Evolutionary conservation across 2,113 vertebrate genomes (phyloP), one percentile per base, ranked within the genome.

Genomic region (Murina feae): DNA sequence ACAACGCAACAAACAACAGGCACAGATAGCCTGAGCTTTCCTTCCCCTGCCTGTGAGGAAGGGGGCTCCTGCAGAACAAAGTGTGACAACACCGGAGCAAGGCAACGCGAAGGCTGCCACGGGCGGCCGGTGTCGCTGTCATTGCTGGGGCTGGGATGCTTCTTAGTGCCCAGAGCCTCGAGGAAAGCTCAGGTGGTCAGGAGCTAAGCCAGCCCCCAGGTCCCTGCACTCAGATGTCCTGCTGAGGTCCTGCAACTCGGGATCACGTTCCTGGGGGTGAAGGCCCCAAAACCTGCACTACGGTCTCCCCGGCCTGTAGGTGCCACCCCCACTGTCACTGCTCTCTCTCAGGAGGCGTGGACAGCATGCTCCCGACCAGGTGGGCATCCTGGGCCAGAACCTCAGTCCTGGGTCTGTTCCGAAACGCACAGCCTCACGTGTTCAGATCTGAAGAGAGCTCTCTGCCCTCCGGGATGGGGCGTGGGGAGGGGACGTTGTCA

Each of bases 201-300:
- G 23, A 66, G 30, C 65, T 1, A 0, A n/a, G 68, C 25, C 47
- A 1, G 12, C 5, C 44, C 37, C 74, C 0, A 1, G 4, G 42
- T 2, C 14, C 65, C 85, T 8, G 21, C 4, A 1, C 8, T 0
- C 1, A 0, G 3, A 20, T 0, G 21, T 6, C 23, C 60, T 5
- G 51, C 3, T 3, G 1, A n/a, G 6, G 11, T 12, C 37, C 0
- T 2, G 5, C 6, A 4, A 0, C 1, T 4, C 2, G 0, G 44
- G 14, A 1, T 12, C 7, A 0, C 0, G 6, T 5, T 14, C 30
- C 44, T 28, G 11, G 0, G 74, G 74, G 92, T 6, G 42, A 23
- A 35, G 72, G 35, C 32, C 37, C 4, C 0, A 2, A 17, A 4
- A 12, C 58, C n/a, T 7, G 58, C 4, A 6, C 25, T 0, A 0